Conservation (phyloP, 2,888 invertebrate species). For the Eugnorisma glareosa region DNA sequence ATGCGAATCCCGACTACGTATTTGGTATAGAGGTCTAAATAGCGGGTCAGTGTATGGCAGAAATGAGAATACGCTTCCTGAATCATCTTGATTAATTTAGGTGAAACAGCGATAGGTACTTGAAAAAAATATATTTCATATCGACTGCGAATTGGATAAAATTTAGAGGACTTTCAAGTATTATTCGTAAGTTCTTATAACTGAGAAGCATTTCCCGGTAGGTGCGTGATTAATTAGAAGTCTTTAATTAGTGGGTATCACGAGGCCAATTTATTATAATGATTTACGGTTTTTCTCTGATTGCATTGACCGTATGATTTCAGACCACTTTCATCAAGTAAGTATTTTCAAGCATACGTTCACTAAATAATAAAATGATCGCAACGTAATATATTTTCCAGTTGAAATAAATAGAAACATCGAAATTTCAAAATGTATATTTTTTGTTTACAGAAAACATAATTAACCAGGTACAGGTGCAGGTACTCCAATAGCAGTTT, state of each 20-base stretch:
- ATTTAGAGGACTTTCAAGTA: not conserved
- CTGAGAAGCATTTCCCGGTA: not conserved
- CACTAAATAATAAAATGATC: not conserved
- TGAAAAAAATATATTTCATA: not conserved
- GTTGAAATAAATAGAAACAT: not conserved
- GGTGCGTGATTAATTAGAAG: not conserved
- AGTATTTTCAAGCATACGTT: not conserved
- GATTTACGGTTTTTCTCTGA: not conserved
- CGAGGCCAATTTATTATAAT: not conserved
- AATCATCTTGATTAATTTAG: not conserved
- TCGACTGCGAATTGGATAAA: not conserved
- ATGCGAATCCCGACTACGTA: conserved; percentile 43
- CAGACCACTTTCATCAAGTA: not conserved
- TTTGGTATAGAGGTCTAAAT: conserved; percentile 46
- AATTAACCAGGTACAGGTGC: not conserved
- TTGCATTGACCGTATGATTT: not conserved
- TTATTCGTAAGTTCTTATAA: not conserved
- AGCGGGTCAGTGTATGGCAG: conserved; percentile 44
- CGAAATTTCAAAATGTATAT: not conserved
- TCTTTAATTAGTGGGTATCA: not conserved
- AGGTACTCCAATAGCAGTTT: not conserved
- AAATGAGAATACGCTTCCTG: conserved; percentile 33
- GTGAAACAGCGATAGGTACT: not conserved
- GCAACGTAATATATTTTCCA: not conserved
- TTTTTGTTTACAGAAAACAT: not conserved